Evolutionary conservation across 2,888 invertebrate species (phyloP).

Genomic region (Lycaena phlaeas): DNA sequence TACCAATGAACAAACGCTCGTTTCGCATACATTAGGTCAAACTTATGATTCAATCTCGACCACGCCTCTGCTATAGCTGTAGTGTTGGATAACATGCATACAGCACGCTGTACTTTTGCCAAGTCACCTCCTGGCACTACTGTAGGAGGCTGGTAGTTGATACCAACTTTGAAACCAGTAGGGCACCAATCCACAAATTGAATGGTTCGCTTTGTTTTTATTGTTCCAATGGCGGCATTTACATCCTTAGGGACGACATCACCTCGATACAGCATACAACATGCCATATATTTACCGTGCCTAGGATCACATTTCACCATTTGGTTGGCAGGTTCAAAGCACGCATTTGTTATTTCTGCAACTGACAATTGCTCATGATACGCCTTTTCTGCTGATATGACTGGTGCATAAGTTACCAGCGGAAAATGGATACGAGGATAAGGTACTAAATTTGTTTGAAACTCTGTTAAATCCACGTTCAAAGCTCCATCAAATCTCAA

Average conservation of each 20-base stretch:
- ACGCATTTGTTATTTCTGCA: conserved; percentile 94
- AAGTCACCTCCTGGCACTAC: conserved; percentile 93
- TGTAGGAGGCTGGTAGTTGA: conserved; percentile 90
- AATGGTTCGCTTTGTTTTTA: conserved; percentile 93
- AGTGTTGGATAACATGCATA: conserved; percentile 97
- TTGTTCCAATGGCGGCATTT: conserved; percentile 92
- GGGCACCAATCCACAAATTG: conserved; percentile 96
- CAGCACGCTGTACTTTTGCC: conserved; percentile 94
- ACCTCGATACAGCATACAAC: conserved; percentile 94
- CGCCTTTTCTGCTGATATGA: conserved; percentile 93
- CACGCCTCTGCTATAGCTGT: conserved; percentile 98
- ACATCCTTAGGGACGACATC: conserved; percentile 97
- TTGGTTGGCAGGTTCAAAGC: conserved; percentile 96
- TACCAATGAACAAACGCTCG: conserved; percentile 97
- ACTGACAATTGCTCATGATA: conserved; percentile 94
- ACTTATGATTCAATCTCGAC: conserved; percentile 95
- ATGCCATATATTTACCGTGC: conserved; percentile 95
- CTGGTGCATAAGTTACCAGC: conserved; percentile 90
- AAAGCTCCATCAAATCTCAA: conserved; percentile 92
- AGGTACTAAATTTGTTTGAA: conserved; percentile 94
- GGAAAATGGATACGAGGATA: conserved; percentile 97
- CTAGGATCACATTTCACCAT: conserved; percentile 95
- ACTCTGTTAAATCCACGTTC: conserved; percentile 93
- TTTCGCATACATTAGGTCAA: conserved; percentile 97
- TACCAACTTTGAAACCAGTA: conserved; percentile 84